Evolutionary conservation across 2,113 vertebrate genomes (phyloP).

Genomic region (Nycticebus coucang): DNA sequence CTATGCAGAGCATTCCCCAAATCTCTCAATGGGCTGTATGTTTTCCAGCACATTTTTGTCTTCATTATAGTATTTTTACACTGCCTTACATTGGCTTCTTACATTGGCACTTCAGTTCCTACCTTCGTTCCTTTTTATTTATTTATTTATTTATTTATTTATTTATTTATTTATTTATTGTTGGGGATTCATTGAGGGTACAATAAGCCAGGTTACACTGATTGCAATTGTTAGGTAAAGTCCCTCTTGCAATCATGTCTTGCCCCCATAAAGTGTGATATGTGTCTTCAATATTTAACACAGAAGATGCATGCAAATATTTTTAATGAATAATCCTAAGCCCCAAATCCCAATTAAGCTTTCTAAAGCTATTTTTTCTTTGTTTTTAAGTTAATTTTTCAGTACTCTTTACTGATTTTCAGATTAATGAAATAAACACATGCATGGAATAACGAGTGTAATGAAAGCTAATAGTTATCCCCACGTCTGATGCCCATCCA

Average conservation of each 20-base stretch:
- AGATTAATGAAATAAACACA: not conserved
- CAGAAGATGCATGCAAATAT: not conserved
- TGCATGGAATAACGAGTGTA: not conserved
- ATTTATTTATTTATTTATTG: no score
- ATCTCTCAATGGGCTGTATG: not conserved
- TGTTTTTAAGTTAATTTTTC: not conserved
- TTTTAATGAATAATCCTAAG: not conserved
- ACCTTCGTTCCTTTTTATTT: no score
- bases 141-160: no score
- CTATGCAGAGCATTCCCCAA: not conserved
- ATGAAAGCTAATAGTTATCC: constrained; percentile 7
- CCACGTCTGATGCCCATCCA: no score
- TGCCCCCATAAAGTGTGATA: no score
- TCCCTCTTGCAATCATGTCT: no score
- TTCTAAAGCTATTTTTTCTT: not conserved
- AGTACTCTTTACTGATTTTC: not conserved
- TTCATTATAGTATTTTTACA: not conserved
- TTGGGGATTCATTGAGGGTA: no score
- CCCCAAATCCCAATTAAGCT: not conserved
- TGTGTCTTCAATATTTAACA: not conserved
- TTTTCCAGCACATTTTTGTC: not conserved
- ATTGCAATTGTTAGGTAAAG: no score
- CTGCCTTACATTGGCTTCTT: not conserved
- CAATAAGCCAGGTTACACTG: no score
- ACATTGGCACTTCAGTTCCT: not conserved